Conservation (phyloP, 2,797 vertebrate genomes). For the Poliocrania exsul region DNA sequence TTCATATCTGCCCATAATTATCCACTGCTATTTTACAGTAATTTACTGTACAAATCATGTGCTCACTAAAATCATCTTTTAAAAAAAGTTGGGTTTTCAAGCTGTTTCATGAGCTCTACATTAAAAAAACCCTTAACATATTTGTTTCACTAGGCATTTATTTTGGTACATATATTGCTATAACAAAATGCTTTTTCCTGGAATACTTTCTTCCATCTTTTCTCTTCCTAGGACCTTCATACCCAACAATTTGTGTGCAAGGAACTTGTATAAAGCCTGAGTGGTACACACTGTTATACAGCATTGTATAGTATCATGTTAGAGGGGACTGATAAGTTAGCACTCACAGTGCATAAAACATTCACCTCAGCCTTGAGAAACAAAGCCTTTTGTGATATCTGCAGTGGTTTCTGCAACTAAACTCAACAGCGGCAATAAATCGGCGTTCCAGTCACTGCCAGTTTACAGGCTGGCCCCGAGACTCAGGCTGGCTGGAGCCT, state of each 20-base stretch:
- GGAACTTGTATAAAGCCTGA: background rate
- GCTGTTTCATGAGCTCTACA: background rate
- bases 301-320: background rate
- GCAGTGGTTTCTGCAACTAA: background rate
- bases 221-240: background rate
- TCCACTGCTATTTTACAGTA: background rate
- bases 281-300: background rate
- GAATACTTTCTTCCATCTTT: background rate
- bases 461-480: rapidly evolving
- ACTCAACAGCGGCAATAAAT: rapidly evolving
- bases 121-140: background rate
- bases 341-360: background rate
- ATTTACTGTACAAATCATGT: background rate
- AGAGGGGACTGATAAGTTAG: background rate
- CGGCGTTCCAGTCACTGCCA: rapidly evolving
- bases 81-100: background rate
- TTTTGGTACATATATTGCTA: background rate
- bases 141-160: background rate
- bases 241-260: background rate
- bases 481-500: background rate
- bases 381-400: background rate
- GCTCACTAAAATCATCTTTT: background rate
- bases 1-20: background rate
- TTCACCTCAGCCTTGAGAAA: background rate
- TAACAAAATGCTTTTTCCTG: background rate